These are phyloP conservation scores for Phyllostomus discolor DNA, from an alignment of 2,113 vertebrate species.

Conservation along the genomic window DNA sequence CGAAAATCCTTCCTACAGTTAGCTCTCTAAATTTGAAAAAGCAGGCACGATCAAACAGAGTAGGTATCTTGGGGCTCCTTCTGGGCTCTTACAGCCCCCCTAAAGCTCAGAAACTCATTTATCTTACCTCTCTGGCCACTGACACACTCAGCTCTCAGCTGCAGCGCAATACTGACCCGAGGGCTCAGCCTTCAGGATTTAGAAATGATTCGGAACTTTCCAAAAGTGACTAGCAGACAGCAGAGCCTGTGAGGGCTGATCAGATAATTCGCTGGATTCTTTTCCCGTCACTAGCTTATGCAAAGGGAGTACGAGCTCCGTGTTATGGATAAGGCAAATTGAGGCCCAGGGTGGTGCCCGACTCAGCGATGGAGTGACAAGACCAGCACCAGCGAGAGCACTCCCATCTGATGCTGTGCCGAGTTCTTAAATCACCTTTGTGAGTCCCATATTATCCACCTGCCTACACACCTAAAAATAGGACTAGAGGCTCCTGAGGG, in stretches of 20 bases:
- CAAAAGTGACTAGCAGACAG: not conserved
- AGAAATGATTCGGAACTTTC: not conserved
- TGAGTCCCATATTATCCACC: not conserved
- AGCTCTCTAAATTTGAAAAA: not conserved
- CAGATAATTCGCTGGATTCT: not conserved
- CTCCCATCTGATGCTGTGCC: not conserved
- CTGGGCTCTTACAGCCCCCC: not conserved
- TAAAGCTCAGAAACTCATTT: constrained; percentile 12
- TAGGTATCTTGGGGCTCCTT: not conserved
- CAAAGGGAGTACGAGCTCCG: not conserved
- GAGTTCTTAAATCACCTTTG: not conserved
- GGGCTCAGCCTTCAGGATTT: not conserved
- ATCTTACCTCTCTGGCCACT: not conserved
- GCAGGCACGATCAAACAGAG: not conserved
- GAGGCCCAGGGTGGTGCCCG: not conserved
- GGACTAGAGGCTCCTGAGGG: not conserved
- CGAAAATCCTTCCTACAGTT: not conserved
- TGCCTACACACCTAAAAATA: constrained; percentile 43
- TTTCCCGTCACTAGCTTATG: not conserved
- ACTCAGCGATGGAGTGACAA: not conserved
- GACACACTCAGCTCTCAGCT: not conserved
- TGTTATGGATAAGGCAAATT: not conserved
- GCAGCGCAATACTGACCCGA: not conserved
- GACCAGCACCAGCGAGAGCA: too few species aligned
- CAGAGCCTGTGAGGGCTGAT: not conserved